phyloP scores from a whole-genome alignment of 1,140 invertebrate species.

The Trichonephila clavipes region DNA sequence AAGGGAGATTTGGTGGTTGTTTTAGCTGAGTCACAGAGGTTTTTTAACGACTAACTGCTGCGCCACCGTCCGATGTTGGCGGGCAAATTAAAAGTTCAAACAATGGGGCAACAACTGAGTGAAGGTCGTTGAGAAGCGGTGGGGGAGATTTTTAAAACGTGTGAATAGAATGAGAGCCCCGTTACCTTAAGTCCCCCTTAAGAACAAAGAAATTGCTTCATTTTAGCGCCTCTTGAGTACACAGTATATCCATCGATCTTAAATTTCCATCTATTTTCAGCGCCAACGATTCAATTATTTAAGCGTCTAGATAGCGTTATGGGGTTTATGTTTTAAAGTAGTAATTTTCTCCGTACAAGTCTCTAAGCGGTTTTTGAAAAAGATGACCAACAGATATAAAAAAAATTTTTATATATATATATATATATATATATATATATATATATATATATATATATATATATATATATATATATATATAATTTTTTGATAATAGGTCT shows the following conservation, averaged over 20 bases:
- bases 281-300: neutral
- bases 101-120: constrained; percentile 27
- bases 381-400: too few species aligned
- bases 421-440: too few species aligned
- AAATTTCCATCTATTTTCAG: neutral
- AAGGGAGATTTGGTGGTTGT: constrained; percentile 17
- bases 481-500: too few species aligned
- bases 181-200: neutral
- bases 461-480: too few species aligned
- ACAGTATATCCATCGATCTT: neutral
- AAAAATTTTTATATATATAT: too few species aligned
- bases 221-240: neutral
- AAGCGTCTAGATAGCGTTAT: neutral
- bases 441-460: too few species aligned
- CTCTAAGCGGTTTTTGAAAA: too few species aligned
- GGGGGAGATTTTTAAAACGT: constrained; percentile 5
- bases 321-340: neutral
- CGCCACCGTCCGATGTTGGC: constrained; percentile 40
- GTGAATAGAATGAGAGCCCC: neutral
- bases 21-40: constrained; percentile 8
- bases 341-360: too few species aligned
- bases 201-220: neutral
- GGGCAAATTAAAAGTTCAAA: constrained; percentile 50
- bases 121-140: neutral
- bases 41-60: constrained; percentile 26